Percentiles rank a stretch among this genome's conserved stretches.
Evolutionary conservation across 2,113 vertebrate genomes (phyloP).

Genomic region (Acanthisitta chloris): DNA sequence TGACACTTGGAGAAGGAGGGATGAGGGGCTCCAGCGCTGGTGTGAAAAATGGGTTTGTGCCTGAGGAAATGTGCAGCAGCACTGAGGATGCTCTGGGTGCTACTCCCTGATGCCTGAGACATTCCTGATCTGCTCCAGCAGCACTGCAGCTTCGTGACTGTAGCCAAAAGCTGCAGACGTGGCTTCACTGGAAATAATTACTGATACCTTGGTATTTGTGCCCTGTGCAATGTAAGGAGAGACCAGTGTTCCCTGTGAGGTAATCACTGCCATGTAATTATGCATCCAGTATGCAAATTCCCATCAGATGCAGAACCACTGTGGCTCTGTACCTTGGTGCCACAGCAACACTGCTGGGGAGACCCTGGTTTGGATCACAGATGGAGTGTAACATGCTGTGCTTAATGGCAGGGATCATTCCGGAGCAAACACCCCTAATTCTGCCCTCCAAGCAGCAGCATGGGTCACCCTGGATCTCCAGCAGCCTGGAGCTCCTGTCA

Average conservation of each 20-base stretch:
- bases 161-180: not conserved
- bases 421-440: not conserved
- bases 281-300: not conserved
- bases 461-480: not conserved
- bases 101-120: not conserved
- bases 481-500: not conserved
- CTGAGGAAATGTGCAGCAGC: not conserved
- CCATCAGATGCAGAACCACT: not conserved
- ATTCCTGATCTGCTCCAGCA: not conserved
- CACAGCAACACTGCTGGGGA: not conserved
- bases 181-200: not conserved
- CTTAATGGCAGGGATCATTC: not conserved
- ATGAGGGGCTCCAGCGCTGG: not conserved
- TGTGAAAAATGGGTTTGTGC: not conserved
- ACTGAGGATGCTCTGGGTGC: not conserved
- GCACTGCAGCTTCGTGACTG: not conserved
- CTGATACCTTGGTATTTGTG: not conserved
- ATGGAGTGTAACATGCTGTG: not conserved
- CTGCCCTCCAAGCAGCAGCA: not conserved
- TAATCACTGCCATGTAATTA: not conserved
- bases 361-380: not conserved
- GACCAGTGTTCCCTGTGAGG: not conserved
- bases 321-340: not conserved
- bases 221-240: not conserved
- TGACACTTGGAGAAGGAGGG: slow-evolving; percentile 19